Base-by-base conservation (phyloP, 2,113 vertebrate species). In the Gavialis gangeticus region DNA sequence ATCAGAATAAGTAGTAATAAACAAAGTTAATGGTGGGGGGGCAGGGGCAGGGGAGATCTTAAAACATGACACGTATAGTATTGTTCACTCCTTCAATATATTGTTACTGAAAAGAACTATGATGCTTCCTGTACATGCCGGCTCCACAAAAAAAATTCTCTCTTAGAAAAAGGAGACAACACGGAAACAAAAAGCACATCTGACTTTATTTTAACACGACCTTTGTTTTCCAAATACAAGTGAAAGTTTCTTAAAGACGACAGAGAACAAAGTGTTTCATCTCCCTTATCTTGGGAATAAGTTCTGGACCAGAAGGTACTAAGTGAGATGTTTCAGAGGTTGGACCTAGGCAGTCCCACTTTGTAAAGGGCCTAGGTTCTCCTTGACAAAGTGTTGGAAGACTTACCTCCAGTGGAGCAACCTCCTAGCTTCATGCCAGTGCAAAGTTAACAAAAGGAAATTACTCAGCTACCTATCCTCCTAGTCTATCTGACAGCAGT, bases 341-440 rank as follows among this genome's bases (percentile, higher is more conserved):
- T 1, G 0, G 30, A 87, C 34, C 34, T 71, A 30, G 80, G n/a
- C 0, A 1, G 28, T 76, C 0, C 0, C 8, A 63, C 34, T 27
- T 56, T 12, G 17, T 75, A 63, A 87, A 80, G 0, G 2, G 25
- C 11, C 46, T 9, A 37, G 80, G 9, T 76, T 81, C 84, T 17
- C 69, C 55, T 56, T 55, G 46, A 46, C 2, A 46, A 46, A 46
- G 46, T 46, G 46, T 9, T 46, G 46, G 46, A 46, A 46, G 46
- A 46, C 46, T 46, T 46, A 46, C 6, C 46, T 46, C 46, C 46
- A 46, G 9, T 46, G 46, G 46, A 46, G 46, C 46, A 46, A 46
- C 46, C 46, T 46, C 46, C 46, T 46, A 46, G 46, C 46, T 46
- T 46, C 46, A 46, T 46, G 46, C 46, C 46, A 46, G 46, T 46